A percentile compares a stretch with the other conserved stretches of the same genome.
phyloP scores from a whole-genome alignment of 2,797 vertebrate species.

The Danio choprae region DNA sequence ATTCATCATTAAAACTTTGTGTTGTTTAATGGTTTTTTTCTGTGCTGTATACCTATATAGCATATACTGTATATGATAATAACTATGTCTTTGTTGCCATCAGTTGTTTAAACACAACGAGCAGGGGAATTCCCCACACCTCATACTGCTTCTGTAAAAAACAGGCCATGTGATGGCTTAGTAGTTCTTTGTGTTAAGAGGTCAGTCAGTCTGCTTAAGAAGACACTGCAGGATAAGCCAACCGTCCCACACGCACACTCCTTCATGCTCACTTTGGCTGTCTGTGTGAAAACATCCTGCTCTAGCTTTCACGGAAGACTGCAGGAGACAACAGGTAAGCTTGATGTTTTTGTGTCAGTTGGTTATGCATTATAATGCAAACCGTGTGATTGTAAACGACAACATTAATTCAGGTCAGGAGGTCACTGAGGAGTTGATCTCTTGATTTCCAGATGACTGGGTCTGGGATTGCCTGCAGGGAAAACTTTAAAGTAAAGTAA shows the following conservation, averaged over 20 bases:
- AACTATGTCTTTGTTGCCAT: neutral
- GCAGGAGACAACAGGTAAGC: constrained; percentile 25
- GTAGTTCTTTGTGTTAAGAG: constrained; percentile 41
- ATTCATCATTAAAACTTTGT: neutral
- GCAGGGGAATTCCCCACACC: neutral
- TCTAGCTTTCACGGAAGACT: constrained; percentile 12
- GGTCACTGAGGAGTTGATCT: constrained; percentile 65
- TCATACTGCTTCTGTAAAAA: neutral
- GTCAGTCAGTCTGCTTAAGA: constrained; percentile 50
- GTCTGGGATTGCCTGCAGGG: neutral
- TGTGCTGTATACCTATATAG: neutral
- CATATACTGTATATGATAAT: neutral
- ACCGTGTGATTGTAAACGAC: neutral
- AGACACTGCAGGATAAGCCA: constrained; percentile 70
- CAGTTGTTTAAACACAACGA: neutral
- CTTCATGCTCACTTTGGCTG: neutral
- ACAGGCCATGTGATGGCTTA: constrained; percentile 68
- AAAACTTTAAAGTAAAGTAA: too few relatives aligned
- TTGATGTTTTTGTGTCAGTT: neutral
- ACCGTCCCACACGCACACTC: constrained; percentile 14
- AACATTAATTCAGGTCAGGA: neutral
- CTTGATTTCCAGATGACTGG: constrained; percentile 65
- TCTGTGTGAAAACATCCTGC: constrained; percentile 45
- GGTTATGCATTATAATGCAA: neutral
- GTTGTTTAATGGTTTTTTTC: neutral